These are phyloP conservation scores for Siniperca chuatsi DNA, from an alignment of 2,113 vertebrate species.

Conservation along the genomic window DNA sequence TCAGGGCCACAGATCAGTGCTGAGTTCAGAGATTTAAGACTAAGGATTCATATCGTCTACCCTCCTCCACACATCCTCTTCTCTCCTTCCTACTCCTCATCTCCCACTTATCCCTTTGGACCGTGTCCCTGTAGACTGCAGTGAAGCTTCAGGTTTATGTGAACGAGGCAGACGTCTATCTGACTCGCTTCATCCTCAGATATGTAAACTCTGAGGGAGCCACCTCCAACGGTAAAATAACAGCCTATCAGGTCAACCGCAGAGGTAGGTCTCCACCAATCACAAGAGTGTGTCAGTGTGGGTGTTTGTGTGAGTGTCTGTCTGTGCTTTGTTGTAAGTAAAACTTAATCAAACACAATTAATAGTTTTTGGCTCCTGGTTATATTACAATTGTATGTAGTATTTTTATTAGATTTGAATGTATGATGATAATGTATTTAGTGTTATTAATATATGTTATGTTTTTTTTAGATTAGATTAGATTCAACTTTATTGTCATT, in stretches of 20 bases:
- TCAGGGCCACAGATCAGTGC: constrained; percentile 69
- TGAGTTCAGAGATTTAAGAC: constrained; percentile 19
- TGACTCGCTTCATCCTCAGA: constrained; percentile 87
- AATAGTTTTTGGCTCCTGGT: not conserved
- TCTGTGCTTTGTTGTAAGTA: not conserved
- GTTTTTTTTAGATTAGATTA: too few species aligned
- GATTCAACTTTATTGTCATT: too few species aligned
- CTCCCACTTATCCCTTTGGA: not conserved
- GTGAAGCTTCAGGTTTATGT: constrained; percentile 90
- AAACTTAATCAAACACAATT: constrained; percentile 1
- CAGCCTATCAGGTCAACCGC: constrained; percentile 89
- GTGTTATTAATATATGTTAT: not conserved
- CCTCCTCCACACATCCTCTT: not conserved
- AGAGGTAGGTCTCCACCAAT: constrained; percentile 85
- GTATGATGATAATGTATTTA: not conserved
- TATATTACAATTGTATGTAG: too few species aligned
- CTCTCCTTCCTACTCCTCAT: not conserved
- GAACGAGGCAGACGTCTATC: constrained; percentile 88
- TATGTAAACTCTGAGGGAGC: constrained; percentile 86
- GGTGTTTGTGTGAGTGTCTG: not conserved
- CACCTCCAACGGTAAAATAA: constrained; percentile 91
- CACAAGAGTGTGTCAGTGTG: constrained; percentile 38
- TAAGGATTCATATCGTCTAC: not conserved
- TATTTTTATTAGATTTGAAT: not conserved
- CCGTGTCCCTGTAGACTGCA: constrained; percentile 81